Evolutionary conservation across 2,113 vertebrate species (phyloP).

Genomic region (Bungarus multicinctus): DNA sequence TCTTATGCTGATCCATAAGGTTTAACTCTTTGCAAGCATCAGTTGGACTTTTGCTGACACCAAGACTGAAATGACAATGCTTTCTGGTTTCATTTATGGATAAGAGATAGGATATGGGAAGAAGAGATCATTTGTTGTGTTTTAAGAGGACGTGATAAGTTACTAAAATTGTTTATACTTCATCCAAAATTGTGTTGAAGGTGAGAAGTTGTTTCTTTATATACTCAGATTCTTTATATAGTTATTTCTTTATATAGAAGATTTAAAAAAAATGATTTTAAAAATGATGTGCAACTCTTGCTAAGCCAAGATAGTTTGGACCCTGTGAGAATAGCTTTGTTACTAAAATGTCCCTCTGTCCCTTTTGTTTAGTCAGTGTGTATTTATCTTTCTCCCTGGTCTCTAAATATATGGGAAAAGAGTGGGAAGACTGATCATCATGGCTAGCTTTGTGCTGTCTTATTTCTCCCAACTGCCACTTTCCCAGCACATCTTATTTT

Average conservation of each 20-base stretch:
- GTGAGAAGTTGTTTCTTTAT: background rate
- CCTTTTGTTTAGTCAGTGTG: background rate
- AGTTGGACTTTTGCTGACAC: background rate
- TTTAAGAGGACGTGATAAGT: background rate
- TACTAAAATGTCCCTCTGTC: background rate
- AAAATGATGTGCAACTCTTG: background rate
- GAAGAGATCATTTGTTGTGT: background rate
- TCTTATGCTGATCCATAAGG: background rate
- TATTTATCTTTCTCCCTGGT: background rate
- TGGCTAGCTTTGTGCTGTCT: background rate
- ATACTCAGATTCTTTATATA: background rate
- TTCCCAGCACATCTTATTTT: background rate
- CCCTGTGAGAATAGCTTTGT: background rate
- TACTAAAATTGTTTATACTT: background rate
- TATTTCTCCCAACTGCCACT: background rate
- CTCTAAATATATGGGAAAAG: background rate
- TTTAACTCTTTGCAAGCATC: background rate
- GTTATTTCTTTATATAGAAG: background rate
- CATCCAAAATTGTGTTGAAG: background rate
- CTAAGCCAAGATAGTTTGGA: background rate
- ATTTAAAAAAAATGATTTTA: background rate
- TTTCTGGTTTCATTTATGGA: background rate
- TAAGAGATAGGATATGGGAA: background rate
- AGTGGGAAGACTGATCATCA: background rate
- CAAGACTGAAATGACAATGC: background rate